Conservation (phyloP, 2,888 invertebrate genomes). For the Muschampia plurimacula region DNA sequence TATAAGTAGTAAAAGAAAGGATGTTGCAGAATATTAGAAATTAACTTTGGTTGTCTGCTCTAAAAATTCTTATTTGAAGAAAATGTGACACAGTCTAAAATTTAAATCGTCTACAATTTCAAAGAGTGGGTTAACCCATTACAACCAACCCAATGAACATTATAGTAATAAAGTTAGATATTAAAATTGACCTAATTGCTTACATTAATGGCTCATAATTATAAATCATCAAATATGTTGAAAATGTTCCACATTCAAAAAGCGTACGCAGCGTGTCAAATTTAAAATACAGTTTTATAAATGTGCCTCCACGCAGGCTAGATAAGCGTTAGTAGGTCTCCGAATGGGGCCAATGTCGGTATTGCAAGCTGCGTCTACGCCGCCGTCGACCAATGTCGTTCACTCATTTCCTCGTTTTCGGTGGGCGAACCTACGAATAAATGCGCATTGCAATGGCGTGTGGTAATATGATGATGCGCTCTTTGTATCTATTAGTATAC, state of each 20-base stretch:
- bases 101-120: too few relatives aligned
- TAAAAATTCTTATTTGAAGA: too few relatives aligned
- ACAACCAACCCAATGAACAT: too few relatives aligned
- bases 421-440: conserved; percentile 7
- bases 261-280: conserved; percentile 20
- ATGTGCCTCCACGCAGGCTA: conserved; percentile 52
- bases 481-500: not conserved
- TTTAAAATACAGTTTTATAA: conserved; percentile 35
- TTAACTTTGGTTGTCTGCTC: too few relatives aligned
- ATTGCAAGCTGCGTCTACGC: conserved; percentile 73
- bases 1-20: too few relatives aligned
- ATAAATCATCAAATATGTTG: not conserved
- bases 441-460: conserved; percentile 25
- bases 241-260: conserved; percentile 20
- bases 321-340: conserved; percentile 80
- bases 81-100: too few relatives aligned
- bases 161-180: too few relatives aligned
- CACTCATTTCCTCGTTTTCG: conserved; percentile 69
- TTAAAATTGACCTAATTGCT: too few relatives aligned
- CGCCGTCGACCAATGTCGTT: conserved; percentile 65
- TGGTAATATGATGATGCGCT: not conserved
- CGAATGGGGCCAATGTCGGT: conserved; percentile 80
- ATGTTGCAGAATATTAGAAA: too few relatives aligned
- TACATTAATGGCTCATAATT: too few relatives aligned
- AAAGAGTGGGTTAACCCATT: too few relatives aligned